Conservation (phyloP, 2,888 invertebrate species). For the Acronicta psi region DNA sequence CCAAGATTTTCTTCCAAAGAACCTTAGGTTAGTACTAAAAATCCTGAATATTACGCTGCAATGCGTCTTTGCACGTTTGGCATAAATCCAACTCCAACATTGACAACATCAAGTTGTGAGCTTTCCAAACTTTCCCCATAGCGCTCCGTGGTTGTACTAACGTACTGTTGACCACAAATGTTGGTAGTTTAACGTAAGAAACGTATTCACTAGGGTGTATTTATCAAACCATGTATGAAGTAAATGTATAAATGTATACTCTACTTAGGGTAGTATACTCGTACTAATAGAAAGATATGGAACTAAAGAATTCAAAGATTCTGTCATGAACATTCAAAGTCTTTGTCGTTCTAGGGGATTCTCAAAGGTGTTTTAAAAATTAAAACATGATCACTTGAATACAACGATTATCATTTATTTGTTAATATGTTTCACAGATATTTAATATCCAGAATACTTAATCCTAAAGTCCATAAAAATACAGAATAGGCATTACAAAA, state of each 20-base stretch:
- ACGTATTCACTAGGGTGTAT: slow-evolving; percentile 14
- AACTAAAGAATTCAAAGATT: no score
- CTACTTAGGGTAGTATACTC: no score
- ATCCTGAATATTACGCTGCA: slow-evolving; percentile 66
- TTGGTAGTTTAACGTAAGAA: slow-evolving; percentile 38
- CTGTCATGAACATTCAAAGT: no score
- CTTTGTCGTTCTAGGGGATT: no score
- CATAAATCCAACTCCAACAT: slow-evolving; percentile 75
- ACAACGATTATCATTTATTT: no score
- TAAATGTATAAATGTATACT: no score
- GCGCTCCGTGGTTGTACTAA: slow-evolving; percentile 52
- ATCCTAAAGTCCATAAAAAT: no score
- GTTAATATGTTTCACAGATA: no score
- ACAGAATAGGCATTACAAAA: not conserved
- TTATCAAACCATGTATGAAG: slow-evolving; percentile 35
- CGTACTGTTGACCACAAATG: slow-evolving; percentile 55
- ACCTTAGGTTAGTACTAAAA: slow-evolving; percentile 34
- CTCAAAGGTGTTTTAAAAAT: no score
- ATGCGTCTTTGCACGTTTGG: slow-evolving; percentile 79
- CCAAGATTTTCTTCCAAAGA: slow-evolving; percentile 26
- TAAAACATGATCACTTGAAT: no score
- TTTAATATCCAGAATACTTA: no score
- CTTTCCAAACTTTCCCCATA: slow-evolving; percentile 70
- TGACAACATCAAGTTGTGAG: slow-evolving; percentile 75
- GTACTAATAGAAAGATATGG: no score